Percentiles rank a stretch among this genome's conserved stretches.
Evolutionary conservation across 2,797 vertebrate species (phyloP).

Genomic region (Rhodeus uyekii): DNA sequence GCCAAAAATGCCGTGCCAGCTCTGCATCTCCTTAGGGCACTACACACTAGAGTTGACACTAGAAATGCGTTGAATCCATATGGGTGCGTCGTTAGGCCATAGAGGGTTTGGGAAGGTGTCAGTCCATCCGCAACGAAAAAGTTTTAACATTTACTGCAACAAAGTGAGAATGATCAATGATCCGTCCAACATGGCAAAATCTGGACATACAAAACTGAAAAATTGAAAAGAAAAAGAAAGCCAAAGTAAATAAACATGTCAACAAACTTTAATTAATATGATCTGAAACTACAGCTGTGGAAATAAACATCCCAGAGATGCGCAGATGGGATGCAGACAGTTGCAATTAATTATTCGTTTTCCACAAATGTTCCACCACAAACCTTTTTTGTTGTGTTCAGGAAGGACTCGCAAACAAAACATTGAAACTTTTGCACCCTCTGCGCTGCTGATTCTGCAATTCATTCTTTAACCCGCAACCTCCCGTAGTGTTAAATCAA

Average conservation of each 20-base stretch:
- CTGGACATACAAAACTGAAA: background rate
- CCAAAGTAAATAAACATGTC: slow-evolving; percentile 13
- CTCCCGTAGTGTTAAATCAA: slow-evolving; percentile 13
- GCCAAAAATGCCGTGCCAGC: background rate
- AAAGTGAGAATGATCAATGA: slow-evolving; percentile 21
- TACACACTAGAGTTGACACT: background rate
- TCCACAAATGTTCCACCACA: background rate
- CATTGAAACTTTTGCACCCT: background rate
- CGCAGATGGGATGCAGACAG: background rate
- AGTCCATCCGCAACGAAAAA: background rate
- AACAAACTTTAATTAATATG: slow-evolving; percentile 3
- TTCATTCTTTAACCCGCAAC: background rate
- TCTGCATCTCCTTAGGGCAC: background rate
- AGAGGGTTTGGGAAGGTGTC: background rate
- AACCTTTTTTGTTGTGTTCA: background rate
- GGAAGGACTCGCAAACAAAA: slow-evolving; percentile 3
- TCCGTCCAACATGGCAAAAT: background rate
- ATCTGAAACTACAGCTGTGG: slow-evolving; percentile 17
- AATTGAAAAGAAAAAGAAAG: background rate
- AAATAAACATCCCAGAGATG: slow-evolving; percentile 10
- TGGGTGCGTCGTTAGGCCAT: background rate
- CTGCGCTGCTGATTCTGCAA: background rate
- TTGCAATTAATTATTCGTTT: background rate
- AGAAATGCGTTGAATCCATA: background rate
- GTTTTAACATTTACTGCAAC: background rate